phyloP scores from a whole-genome alignment of 2,113 vertebrate genomes.

The Lethenteron reissneri region DNA sequence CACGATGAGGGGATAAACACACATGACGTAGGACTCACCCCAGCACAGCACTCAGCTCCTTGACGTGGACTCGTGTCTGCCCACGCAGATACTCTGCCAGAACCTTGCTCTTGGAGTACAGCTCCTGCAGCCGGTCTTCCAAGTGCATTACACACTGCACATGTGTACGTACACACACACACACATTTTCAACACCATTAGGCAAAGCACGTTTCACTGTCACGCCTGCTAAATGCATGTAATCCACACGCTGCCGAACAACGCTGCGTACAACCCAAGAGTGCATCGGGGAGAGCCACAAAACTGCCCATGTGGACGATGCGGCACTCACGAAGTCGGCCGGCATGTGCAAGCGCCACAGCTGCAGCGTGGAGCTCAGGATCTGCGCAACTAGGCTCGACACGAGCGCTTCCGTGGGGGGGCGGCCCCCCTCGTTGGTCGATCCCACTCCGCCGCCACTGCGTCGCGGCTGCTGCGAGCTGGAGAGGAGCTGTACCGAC shows the following conservation, averaged over 20 bases:
- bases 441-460: slow-evolving; percentile 8
- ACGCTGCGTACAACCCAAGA: too few species aligned
- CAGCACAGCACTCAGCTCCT: slow-evolving; percentile 72
- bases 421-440: slow-evolving; percentile 44
- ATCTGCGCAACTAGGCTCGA: slow-evolving; percentile 74
- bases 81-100: slow-evolving; percentile 87
- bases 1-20: background rate
- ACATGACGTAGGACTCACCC: slow-evolving; percentile 33
- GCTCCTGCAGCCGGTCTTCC: slow-evolving; percentile 81
- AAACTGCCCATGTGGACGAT: background rate
- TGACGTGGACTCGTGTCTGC: slow-evolving; percentile 87
- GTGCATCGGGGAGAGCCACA: too few species aligned
- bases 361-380: slow-evolving; percentile 82
- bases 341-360: slow-evolving; percentile 82
- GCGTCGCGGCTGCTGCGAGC: slow-evolving; percentile 67
- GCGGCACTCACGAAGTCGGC: slow-evolving; percentile 69
- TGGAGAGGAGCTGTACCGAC: slow-evolving; percentile 91
- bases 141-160: slow-evolving; percentile 88
- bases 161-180: too few species aligned
- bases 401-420: slow-evolving; percentile 70
- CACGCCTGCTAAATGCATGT: too few species aligned
- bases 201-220: too few species aligned
- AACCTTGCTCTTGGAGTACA: slow-evolving; percentile 97
- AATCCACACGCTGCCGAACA: too few species aligned
- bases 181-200: too few species aligned